Percentiles rank a stretch among this genome's conserved stretches.
Evolutionary conservation across 2,888 invertebrate genomes (phyloP).

Genomic region (Cotesia congregata): DNA sequence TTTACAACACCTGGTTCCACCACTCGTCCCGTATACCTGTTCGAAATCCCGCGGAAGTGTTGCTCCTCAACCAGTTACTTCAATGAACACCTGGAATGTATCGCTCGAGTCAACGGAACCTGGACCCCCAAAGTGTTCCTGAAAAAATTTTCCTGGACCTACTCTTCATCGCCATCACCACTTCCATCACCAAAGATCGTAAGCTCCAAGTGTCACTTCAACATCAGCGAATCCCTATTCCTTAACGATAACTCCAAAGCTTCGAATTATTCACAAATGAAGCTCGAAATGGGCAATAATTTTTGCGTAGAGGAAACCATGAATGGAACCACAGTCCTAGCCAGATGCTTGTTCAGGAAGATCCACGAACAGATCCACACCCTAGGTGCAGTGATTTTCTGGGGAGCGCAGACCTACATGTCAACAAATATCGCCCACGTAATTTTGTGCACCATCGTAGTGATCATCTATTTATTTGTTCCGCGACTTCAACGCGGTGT

Average conservation of each 20-base stretch:
- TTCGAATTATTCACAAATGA: conserved; percentile 12
- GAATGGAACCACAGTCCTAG: conserved; percentile 52
- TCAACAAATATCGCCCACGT: conserved; percentile 57
- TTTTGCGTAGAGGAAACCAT: conserved; percentile 48
- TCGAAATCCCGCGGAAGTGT: conserved; percentile 49
- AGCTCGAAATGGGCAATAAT: conserved; percentile 20
- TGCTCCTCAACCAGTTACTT: conserved; percentile 49
- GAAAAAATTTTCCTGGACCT: too few species aligned
- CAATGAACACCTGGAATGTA: conserved; percentile 47
- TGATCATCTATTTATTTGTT: conserved; percentile 54
- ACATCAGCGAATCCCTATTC: background rate
- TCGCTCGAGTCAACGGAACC: conserved; percentile 28
- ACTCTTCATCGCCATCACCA: too few species aligned
- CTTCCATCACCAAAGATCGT: too few species aligned
- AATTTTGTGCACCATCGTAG: conserved; percentile 54
- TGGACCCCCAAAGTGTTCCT: too few species aligned
- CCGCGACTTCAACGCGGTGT: conserved; percentile 54
- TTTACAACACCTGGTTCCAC: background rate
- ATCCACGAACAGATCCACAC: conserved; percentile 24
- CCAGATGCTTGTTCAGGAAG: conserved; percentile 44
- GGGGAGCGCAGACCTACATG: conserved; percentile 61
- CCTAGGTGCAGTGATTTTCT: conserved; percentile 52
- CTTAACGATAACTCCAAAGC: conserved; percentile 33
- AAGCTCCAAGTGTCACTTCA: too few species aligned
- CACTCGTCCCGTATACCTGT: conserved; percentile 18